Base-by-base conservation (phyloP, 2,797 vertebrate genomes). In the Galagoides demidoff region DNA sequence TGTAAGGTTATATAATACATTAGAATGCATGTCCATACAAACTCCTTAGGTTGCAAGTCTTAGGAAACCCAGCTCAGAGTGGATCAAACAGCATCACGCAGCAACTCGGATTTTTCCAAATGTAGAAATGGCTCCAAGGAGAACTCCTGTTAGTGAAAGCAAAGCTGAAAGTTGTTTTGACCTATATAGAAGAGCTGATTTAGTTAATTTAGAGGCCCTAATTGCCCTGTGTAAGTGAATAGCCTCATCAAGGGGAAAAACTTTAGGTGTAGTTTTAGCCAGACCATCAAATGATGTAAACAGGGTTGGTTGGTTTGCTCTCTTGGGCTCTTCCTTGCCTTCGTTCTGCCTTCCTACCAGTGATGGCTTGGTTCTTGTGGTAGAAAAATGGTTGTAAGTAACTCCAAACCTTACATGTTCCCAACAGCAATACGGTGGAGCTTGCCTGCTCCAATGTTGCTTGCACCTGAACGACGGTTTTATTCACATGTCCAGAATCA, bases 101-200 rank as follows among this genome's bases (percentile, higher is more conserved):
- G 43, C 39, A 81, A 49, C 22, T 77, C 68, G 70, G 22, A 68
- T 63, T 79, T 66, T 78, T 96, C 19, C 59, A 63, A 88, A 59
- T 76, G 57, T 89, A 85, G 78, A 92, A 91, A 43, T 89, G 79
- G 49, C 39, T 39, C 31, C 43, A 31, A 34, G 27, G 64, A 94
- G 61, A 91, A 71, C 59, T 39, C 25, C 37, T 74, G 12, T 74
- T 71, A 34, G 25, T 39, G 59, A 66, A 66, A 49, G 34, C 59
- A 39, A 87, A 68, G 79, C 64, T 84, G 79, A 71, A 64, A 16
- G 27, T 93, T 83, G 63, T 82, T 71, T 89, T 25, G 76, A 78
- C n/a, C 37, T 63, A 37, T 57, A 20, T 8, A 74, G 84, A 87
- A 76, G 61, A 93, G 34, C 59, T 68, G 64, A 92, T 73, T 39